Base-by-base conservation (phyloP, 2,113 vertebrate genomes). In the Podarcis raffonei region DNA sequence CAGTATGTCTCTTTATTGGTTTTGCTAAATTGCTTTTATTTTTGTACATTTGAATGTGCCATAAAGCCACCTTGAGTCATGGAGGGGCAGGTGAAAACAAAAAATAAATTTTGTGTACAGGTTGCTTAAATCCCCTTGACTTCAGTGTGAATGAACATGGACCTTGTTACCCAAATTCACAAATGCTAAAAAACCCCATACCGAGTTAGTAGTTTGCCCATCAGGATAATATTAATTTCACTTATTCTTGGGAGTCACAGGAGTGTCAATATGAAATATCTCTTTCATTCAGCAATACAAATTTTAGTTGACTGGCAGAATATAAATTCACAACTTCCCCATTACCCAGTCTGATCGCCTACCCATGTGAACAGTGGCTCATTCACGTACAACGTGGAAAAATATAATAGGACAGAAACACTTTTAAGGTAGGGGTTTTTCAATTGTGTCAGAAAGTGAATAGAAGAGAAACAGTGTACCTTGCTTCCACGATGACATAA, bases 401-500 rank as follows among this genome's bases (percentile, higher is more conserved):
- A 81, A 62, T 89, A 85, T 80, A 86, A 87, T 62, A 27, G 48
- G 88, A 0, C 48, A 78, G 48, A 48, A 90, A 77, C 2, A 75
- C 71, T 78, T 90, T 85, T 79, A 80, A 59, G 92, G 5, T 53
- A 83, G 87, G 88, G 69, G 65, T 37, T 80, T 32, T 80, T 68
- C n/a, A 35, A 32, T 90, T 65, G 90, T 86, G 77, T 86, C 76
- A 76, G n/a, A 79, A 83, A 78, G 71, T 11, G 0, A 30, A 69
- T 27, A 12, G 2, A 75, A 87, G 82, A 72, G 90, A 84, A 92
- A 80, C 84, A 15, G 39, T 15, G 39, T 90, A 80, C 85, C 76
- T 84, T 82, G 76, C 59, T 42, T 23, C 53, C 87, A 53, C 89
- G 88, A 79, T 48, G 81, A 79, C 22, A 90, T 69, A 92, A 82